Evolutionary conservation across 2,113 vertebrate species (phyloP), one percentile per base, ranked within the genome.

Genomic region (Ursus arctos): DNA sequence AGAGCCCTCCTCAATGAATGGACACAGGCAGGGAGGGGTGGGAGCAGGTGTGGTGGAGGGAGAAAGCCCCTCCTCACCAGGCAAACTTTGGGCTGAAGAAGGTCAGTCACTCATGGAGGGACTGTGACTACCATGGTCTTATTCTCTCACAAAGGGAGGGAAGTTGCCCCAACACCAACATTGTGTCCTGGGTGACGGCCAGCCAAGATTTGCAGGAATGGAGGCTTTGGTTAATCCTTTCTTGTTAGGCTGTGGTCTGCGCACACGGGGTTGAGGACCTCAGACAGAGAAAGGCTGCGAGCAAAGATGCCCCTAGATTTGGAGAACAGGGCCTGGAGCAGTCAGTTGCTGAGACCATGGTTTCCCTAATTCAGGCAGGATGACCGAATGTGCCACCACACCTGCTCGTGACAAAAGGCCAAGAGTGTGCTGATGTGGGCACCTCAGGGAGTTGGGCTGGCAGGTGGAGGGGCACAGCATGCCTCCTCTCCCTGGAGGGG

Each of bases 371-470:
- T 51, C 43, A 59, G 31, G 55, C n/a, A 49, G 43, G 47, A 63
- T 22, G 4, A 47, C 65, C 61, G 71, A 76, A 19, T 51, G 19
- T 8, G 49, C 51, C 33, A 86, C 67, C n/a, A 36, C 7, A 40
- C n/a, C 71, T 53, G 72, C 47, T 86, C 19, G 4, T 12, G 28
- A 94, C 51, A 43, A 16, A 83, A 79, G 24, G 72, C 40, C 43
- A 47, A 19, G 18, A 18, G 40, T 31, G 26, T 31, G n/a, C 24
- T 33, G 61, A n/a, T 15, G 77, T 0, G 4, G 77, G 28, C 19
- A 40, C 51, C 55, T 10, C 47, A 83, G n/a, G 79, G 43, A 51
- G 53, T 11, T 2, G 0, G 21, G n/a, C 12, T 0, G 2, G 4
- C 13, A 22, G 67, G 19, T 6, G 31, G 21, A 33, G 4, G 10